These are phyloP conservation scores for Melipona beecheii DNA, from an alignment of 2,888 invertebrate genomes.

Conservation along the genomic window DNA sequence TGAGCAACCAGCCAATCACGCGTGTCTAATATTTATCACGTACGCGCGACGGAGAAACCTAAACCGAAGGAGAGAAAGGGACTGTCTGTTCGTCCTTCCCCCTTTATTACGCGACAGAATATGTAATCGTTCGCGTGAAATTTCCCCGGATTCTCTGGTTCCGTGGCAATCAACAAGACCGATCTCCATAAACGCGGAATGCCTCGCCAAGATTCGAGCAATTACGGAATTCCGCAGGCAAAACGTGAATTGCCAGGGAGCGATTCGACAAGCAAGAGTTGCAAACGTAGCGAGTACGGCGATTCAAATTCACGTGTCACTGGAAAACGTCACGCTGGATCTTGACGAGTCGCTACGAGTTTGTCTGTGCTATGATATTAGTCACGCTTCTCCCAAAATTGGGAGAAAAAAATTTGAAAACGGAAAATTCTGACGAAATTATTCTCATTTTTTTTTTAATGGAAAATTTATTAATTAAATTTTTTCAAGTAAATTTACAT, in stretches of 20 bases:
- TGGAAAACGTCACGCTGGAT: not conserved
- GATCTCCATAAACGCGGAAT: conserved; percentile 15
- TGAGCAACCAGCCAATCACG: conserved; percentile 45
- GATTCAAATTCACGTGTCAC: not conserved
- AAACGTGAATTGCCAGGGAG: not conserved
- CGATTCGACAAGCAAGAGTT: conserved; percentile 4
- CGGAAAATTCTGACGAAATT: no score
- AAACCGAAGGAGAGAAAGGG: not conserved
- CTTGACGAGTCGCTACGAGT: not conserved
- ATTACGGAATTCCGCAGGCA: conserved; percentile 21
- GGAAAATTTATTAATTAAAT: no score
- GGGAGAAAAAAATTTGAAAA: not conserved
- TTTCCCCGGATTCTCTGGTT: not conserved
- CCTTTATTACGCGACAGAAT: not conserved
- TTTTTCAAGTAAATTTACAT: no score
- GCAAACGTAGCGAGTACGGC: not conserved
- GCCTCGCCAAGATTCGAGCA: conserved; percentile 15
- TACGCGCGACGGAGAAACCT: conserved; percentile 18
- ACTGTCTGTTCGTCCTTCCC: no score
- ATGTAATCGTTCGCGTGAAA: conserved; percentile 11
- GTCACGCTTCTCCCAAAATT: not conserved
- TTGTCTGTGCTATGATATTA: not conserved
- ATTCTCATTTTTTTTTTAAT: no score
- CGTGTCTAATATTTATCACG: conserved; percentile 37
- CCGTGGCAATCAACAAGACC: not conserved